Evolutionary conservation across 2,888 invertebrate species (phyloP).

Genomic region (Isotomurus palustris): DNA sequence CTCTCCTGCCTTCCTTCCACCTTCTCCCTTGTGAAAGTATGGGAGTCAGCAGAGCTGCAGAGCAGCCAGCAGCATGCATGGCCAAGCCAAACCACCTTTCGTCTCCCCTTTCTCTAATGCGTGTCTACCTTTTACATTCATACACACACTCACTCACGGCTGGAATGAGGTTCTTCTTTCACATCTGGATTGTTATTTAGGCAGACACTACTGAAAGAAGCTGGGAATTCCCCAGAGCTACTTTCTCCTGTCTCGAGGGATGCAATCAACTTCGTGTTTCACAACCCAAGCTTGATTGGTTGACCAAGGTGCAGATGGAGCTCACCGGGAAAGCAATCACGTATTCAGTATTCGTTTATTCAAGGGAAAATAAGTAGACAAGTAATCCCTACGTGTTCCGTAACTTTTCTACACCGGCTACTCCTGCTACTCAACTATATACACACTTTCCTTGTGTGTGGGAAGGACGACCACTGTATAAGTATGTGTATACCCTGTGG

Average conservation of each 20-base stretch:
- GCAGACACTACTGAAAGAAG: too few relatives aligned
- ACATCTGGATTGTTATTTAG: constrained; percentile 2
- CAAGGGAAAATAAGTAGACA: too few relatives aligned
- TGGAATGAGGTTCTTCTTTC: not conserved
- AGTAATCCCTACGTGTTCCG: too few relatives aligned
- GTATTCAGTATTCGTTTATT: too few relatives aligned
- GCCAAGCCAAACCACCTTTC: not conserved
- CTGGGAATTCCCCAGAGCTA: not conserved
- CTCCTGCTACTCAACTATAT: too few relatives aligned
- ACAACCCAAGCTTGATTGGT: constrained; percentile 24
- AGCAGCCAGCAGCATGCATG: too few relatives aligned
- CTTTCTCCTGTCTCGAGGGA: constrained; percentile 20
- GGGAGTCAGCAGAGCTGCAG: too few relatives aligned
- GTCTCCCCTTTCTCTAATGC: too few relatives aligned
- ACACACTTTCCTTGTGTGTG: too few relatives aligned
- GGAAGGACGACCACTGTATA: too few relatives aligned
- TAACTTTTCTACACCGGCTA: too few relatives aligned
- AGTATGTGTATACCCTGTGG: too few relatives aligned
- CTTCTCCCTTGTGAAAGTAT: constrained; percentile 1
- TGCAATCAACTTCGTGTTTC: constrained; percentile 33
- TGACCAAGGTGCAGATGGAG: constrained; percentile 43
- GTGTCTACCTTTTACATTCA: not conserved
- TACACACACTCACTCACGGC: constrained; percentile 23
- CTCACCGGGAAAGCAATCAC: constrained; percentile 27
- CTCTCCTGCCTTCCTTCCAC: not conserved